Evolutionary conservation across 2,797 vertebrate species (phyloP), one percentile per base, ranked within the genome.

Genomic region (Chaetophractus vellerosus): DNA sequence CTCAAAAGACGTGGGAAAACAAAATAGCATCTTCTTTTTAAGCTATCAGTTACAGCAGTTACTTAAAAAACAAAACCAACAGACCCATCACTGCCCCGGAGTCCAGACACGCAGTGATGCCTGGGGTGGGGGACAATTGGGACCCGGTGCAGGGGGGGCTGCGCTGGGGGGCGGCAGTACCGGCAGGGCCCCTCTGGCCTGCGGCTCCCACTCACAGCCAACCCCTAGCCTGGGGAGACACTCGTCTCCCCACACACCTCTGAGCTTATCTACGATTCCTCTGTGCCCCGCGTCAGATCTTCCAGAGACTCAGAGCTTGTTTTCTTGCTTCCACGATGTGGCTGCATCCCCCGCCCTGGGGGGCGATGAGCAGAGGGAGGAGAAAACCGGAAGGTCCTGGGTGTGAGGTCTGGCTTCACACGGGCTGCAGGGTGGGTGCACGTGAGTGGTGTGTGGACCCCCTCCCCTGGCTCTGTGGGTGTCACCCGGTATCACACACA

Each of bases 311-410:
- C 83, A 76, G 36, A 66, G 8, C 18, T 81, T 94, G 5, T 57
- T 96, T 55, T 6, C 18, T 84, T 93, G 5, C 50, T 95, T 59
- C 66, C 52, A 88, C 89, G 74, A 87, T 2, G 31, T 23, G 64
- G 0, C 0, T 87, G 52, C 36, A 36, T 68, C 96, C 78, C 64
- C 74, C 2, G 18, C 19, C 23, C 69, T 72, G 38, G 38, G 2
- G 5, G 23, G 31, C 14, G 2, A 21, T 26, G 31, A 55, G 48
- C 7, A 24, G 9, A 5, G 14, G 28, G 9, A 57, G 28, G 14
- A 24, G 15, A 55, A 55, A 24, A 75, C 26, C 72, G 28, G 69
- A 6, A 18, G 5, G 8, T 31, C 14, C 15, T 15, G 14, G 5
- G n/a, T 21, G 24, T 21, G 9, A 41, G 68, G 7, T 23, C 19